These are phyloP conservation scores for Caenorhabditis briggsae DNA, from an alignment of 1,140 invertebrate species.

Conservation along the genomic window DNA sequence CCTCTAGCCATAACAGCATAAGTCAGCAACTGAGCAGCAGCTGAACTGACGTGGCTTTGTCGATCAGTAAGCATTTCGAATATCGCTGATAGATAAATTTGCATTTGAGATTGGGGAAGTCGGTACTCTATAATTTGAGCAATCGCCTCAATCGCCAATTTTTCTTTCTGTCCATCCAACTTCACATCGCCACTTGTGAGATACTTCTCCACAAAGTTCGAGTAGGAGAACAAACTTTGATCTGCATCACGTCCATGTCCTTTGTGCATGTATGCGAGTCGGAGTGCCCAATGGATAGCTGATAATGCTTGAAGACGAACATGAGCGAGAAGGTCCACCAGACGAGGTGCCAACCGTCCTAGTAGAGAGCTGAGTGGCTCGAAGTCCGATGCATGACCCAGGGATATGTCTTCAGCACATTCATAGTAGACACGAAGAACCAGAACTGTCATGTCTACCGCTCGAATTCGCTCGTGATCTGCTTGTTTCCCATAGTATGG, in stretches of 20 bases:
- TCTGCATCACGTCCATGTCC: conserved; percentile 72
- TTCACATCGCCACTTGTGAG: conserved; percentile 74
- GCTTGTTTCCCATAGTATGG: conserved; percentile 71
- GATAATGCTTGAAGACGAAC: conserved; percentile 69
- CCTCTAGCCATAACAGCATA: conserved; percentile 71
- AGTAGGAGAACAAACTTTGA: conserved; percentile 68
- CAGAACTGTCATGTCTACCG: conserved; percentile 75
- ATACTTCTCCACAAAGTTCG: conserved; percentile 68
- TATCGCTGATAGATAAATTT: conserved; percentile 75
- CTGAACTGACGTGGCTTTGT: conserved; percentile 73
- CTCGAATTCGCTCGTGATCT: conserved; percentile 74
- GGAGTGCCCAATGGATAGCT: conserved; percentile 73
- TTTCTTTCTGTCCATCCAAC: conserved; percentile 70
- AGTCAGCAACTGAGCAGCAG: conserved; percentile 74
- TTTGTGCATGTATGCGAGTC: conserved; percentile 71
- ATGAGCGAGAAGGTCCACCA: conserved; percentile 74
- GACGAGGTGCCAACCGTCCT: conserved; percentile 73
- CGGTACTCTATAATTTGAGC: conserved; percentile 73
- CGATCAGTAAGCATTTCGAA: conserved; percentile 76
- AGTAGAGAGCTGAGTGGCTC: conserved; percentile 72
- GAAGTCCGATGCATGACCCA: conserved; percentile 74
- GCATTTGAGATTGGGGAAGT: conserved; percentile 74
- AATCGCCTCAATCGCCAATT: conserved; percentile 62
- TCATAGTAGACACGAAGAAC: conserved; percentile 72
- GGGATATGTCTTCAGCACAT: conserved; percentile 71